phyloP scores from a whole-genome alignment of 1,140 invertebrate species.

The Drosophila tsacasi region DNA sequence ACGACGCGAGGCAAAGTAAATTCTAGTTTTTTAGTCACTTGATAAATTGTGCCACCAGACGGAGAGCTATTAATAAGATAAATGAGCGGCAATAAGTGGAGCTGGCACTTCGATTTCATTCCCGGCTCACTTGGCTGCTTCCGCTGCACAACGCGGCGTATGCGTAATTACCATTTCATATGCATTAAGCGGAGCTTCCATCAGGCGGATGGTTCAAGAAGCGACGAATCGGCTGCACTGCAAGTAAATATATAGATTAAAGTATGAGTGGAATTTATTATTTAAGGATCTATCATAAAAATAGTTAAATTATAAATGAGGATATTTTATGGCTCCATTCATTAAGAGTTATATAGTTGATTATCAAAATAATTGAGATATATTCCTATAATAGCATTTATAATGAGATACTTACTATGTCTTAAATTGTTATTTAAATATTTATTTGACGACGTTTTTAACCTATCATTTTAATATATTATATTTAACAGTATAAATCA shows the following conservation, averaged over 20 bases:
- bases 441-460: slow-evolving; percentile 8
- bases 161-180: slow-evolving; percentile 83
- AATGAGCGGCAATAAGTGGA: slow-evolving; percentile 77
- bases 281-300: background rate
- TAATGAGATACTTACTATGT: too few relatives aligned
- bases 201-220: slow-evolving; percentile 59
- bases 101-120: slow-evolving; percentile 55
- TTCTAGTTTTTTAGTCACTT: slow-evolving; percentile 57
- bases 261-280: background rate
- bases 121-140: slow-evolving; percentile 52
- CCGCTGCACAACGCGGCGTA: slow-evolving; percentile 74
- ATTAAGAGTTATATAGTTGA: too few relatives aligned
- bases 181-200: slow-evolving; percentile 76
- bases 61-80: slow-evolving; percentile 76
- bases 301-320: background rate
- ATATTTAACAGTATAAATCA: too few relatives aligned
- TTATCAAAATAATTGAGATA: too few relatives aligned
- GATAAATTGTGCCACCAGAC: slow-evolving; percentile 61
- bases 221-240: slow-evolving; percentile 15
- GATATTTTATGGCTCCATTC: background rate
- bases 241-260: background rate
- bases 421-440: slow-evolving; percentile 9
- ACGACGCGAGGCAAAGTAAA: slow-evolving; percentile 10
- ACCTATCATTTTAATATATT: too few relatives aligned
- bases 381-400: too few relatives aligned